Base-by-base conservation (phyloP, 2,113 vertebrate species). In the Eurypyga helias region DNA sequence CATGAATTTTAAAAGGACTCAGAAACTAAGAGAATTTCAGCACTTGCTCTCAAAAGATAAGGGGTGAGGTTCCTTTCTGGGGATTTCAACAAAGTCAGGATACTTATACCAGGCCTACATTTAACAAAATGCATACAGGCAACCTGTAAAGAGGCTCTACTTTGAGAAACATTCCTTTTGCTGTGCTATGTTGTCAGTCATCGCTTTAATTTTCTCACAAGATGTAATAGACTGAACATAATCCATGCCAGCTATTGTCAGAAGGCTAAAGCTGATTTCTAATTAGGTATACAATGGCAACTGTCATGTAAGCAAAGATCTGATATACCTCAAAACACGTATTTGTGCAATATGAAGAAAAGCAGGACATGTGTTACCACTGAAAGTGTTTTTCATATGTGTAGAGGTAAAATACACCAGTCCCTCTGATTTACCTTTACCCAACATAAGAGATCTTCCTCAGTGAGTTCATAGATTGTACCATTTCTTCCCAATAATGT, bases 201-300 rank as follows among this genome's bases (percentile, higher is more conserved):
- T 91, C 64, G 0, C 77, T 91, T 92, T 94, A 92, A 97, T 97
- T 96, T 95, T 95, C 93, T 96, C 92, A 79, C 33, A 88, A 96
- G 85, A 88, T 93, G 85, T 81, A 92, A 96, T 70, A 78, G 55
- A 72, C 64, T 36, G 57, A 85, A 88, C 43, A 43, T 46, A 87
- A 65, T 52, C 87, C 2, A 7, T 88, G 94, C 93, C 93, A 97
- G 79, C 82, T 70, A 82, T 64, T 91, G 87, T 92, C 85, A 95
- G 66, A 96, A 91, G 65, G 57, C 64, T 89, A 64, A 89, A 83
- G 28, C 38, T 89, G 64, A 64, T 90, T 96, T 96, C 54, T 96
- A 83, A 75, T 94, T 89, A 89, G 84, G 48, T 71, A 55, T 46
- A 92, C 83, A 94, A 72, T 69, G 72, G 70, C 80, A 95, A 72